A percentile compares a stretch with the other conserved stretches of the same genome.
These are phyloP conservation scores for Cinclus mexicanus DNA, from an alignment of 2,113 vertebrate genomes.

Conservation along the genomic window DNA sequence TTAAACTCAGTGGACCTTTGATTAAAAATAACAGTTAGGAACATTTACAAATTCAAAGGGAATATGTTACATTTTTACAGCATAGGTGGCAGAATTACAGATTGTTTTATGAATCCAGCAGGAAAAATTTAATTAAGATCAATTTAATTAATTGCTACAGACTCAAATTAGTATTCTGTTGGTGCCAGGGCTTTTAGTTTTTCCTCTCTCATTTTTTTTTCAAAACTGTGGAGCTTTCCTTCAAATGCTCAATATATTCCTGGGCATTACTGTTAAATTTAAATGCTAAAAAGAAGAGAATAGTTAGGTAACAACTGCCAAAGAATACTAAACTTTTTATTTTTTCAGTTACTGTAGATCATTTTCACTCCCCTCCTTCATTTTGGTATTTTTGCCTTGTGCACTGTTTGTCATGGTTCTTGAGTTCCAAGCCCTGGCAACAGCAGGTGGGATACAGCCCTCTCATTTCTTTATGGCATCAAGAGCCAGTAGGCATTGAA, in stretches of 20 bases:
- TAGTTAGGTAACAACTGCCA: not conserved
- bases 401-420: not conserved
- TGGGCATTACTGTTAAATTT: slow-evolving; percentile 13
- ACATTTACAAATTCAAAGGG: not conserved
- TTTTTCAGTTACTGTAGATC: not conserved
- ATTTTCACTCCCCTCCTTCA: not conserved
- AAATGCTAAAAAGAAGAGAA: not conserved
- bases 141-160: slow-evolving; percentile 36
- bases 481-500: not conserved
- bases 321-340: not conserved
- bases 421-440: not conserved
- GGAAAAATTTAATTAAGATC: slow-evolving; percentile 12
- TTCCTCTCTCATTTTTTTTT: not conserved
- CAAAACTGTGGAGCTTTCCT: not conserved
- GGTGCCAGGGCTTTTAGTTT: not conserved
- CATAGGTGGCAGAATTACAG: not conserved
- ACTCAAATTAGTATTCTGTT: not conserved
- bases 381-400: not conserved
- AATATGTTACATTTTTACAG: not conserved
- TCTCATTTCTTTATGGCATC: not conserved
- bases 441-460: not conserved
- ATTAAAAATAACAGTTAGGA: not conserved
- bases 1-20: not conserved
- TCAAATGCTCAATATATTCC: not conserved
- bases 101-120: not conserved